phyloP scores from a whole-genome alignment of 2,113 vertebrate genomes.

The cattle (Bos taurus) region DNA sequence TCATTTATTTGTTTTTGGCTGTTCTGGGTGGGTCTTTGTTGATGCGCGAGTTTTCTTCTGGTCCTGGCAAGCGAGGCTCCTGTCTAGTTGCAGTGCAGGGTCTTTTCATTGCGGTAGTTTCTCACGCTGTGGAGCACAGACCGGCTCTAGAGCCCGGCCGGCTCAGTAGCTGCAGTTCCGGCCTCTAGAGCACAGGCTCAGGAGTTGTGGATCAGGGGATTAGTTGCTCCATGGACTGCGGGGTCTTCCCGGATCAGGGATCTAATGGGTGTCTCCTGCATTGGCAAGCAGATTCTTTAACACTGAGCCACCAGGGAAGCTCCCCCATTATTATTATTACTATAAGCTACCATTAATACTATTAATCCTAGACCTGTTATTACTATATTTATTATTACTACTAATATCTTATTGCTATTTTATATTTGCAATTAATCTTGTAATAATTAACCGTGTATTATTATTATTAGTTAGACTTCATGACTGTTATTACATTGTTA shows the following conservation, averaged over 20 bases:
- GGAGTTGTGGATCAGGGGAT: neutral
- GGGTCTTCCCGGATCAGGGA: neutral
- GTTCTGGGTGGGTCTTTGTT: neutral
- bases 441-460: neutral
- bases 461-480: neutral
- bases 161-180: neutral
- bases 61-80: neutral
- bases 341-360: neutral
- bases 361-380: neutral
- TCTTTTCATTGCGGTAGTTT: neutral
- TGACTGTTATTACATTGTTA: neutral
- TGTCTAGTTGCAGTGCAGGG: neutral
- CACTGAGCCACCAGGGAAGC: neutral
- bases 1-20: neutral
- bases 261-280: neutral
- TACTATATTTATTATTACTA: neutral
- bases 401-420: neutral
- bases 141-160: neutral
- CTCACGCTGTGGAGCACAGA: neutral
- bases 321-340: neutral
- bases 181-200: neutral
- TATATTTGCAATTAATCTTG: neutral
- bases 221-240: neutral
- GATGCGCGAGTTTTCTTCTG: neutral
- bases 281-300: neutral